phyloP scores from a whole-genome alignment of 2,797 vertebrate species.

The Vespertilio murinus region DNA sequence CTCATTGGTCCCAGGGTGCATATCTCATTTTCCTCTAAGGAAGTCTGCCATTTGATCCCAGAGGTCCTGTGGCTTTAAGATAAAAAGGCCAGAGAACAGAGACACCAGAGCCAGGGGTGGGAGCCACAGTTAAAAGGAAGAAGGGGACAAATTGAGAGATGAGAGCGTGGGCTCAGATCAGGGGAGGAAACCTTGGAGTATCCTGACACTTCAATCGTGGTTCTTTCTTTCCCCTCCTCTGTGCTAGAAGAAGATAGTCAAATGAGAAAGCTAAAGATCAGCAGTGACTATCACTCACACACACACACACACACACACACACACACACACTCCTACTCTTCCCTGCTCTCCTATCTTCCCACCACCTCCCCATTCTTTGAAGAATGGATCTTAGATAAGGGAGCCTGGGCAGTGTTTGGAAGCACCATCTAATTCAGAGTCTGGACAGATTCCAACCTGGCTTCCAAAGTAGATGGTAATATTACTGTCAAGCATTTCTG shows the following conservation, averaged over 20 bases:
- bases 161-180: neutral
- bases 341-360: neutral
- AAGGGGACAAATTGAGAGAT: neutral
- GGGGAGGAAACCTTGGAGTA: neutral
- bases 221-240: neutral
- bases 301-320: neutral
- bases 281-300: neutral
- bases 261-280: neutral
- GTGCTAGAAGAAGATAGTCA: neutral
- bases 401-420: neutral
- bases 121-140: neutral
- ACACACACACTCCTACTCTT: neutral
- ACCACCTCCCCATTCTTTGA: neutral
- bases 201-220: neutral
- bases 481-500: slow-evolving; percentile 26
- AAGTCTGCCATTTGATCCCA: neutral
- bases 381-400: slow-evolving; percentile 6
- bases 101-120: neutral
- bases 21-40: neutral
- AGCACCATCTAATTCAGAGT: neutral
- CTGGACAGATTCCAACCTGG: neutral
- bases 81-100: neutral
- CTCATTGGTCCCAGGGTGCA: neutral
- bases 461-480: neutral
- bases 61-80: neutral